A percentile compares a stretch with the other conserved stretches of the same genome.
These are phyloP conservation scores for Anguilla japonica DNA, from an alignment of 2,113 vertebrate species.

Conservation along the genomic window DNA sequence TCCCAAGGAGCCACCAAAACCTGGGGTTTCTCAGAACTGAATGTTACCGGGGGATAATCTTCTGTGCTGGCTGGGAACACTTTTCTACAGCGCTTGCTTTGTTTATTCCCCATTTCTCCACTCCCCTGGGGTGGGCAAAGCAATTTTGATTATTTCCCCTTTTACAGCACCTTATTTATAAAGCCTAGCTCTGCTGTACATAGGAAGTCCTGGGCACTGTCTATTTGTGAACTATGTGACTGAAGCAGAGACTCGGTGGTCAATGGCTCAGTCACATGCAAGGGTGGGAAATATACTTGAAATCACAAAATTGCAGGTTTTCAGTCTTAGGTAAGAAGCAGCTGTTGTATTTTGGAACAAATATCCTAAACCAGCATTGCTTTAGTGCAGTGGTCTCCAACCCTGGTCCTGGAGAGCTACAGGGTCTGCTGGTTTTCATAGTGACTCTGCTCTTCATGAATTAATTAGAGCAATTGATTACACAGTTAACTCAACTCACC, in stretches of 20 bases:
- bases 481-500: too few species aligned
- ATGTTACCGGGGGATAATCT: background rate
- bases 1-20: background rate
- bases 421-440: too few species aligned
- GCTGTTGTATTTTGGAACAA: background rate
- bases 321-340: background rate
- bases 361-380: background rate
- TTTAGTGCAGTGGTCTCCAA: background rate
- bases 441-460: too few species aligned
- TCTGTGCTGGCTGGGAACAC: background rate
- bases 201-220: background rate
- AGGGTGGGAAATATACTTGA: background rate
- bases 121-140: background rate
- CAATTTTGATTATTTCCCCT: background rate
- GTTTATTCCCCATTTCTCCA: background rate
- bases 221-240: background rate
- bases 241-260: background rate
- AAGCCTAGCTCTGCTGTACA: background rate
- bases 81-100: background rate
- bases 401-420: too few species aligned
- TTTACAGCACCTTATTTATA: background rate
- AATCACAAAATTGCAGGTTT: background rate
- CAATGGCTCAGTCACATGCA: background rate
- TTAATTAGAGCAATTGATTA: too few species aligned
- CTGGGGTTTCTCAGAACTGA: background rate